Conservation (phyloP, 2,113 vertebrate species). For the Bettongia penicillata region DNA sequence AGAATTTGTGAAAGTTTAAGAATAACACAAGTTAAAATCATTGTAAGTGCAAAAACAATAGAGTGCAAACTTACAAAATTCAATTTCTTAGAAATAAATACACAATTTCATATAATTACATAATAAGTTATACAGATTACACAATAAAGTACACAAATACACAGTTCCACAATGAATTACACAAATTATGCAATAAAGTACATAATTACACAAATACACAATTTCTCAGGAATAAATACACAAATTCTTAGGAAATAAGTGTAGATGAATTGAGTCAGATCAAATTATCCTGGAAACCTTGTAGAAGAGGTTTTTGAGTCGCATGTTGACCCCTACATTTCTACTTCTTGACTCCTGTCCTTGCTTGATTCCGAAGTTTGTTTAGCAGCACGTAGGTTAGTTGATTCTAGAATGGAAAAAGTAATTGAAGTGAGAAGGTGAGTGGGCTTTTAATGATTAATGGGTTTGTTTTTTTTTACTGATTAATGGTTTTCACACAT, state of each 20-base stretch:
- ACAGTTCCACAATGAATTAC: no score
- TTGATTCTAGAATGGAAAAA: neutral
- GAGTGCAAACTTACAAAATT: slow-evolving; percentile 32
- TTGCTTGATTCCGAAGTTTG: neutral
- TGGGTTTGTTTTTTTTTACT: neutral
- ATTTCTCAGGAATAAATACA: neutral
- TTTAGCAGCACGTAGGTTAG: neutral
- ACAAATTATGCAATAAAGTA: no score
- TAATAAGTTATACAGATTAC: no score
- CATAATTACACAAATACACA: no score
- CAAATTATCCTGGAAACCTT: slow-evolving; percentile 62
- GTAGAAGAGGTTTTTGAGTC: slow-evolving; percentile 24
- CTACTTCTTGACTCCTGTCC: neutral
- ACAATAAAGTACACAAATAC: no score
- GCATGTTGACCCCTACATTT: slow-evolving; percentile 3
- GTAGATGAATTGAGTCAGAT: slow-evolving; percentile 41
- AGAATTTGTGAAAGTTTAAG: slow-evolving; percentile 20
- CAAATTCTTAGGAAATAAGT: slow-evolving; percentile 17
- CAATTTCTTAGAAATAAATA: neutral
- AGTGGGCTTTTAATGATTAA: neutral
- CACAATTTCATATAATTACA: neutral
- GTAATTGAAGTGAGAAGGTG: neutral
- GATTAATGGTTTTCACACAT: neutral
- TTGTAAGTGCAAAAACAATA: slow-evolving; percentile 51
- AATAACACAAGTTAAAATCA: slow-evolving; percentile 60